Evolutionary conservation across 2,888 invertebrate species (phyloP), one percentile per base, ranked within the genome.

Genomic region (Ochropacha duplaris): DNA sequence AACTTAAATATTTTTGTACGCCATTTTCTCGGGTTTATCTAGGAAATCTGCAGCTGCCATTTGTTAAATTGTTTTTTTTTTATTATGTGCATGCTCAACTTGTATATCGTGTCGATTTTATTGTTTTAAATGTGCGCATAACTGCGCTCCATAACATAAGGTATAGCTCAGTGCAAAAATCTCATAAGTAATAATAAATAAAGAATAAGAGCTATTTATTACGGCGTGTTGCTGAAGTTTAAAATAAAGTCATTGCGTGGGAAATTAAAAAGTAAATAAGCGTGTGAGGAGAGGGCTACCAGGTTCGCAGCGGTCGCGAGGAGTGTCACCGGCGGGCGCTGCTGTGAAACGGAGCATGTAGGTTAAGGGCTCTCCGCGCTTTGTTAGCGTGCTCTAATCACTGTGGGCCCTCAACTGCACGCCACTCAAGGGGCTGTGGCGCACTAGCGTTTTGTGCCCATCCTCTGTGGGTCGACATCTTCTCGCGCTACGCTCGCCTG

Each of bases 331-430:
- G 78, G 79, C 76, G 80, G 78, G 79, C 76, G 80, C 74, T 79
- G 84, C 84, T 85, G 87, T 86, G 91, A 88, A 90, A 88, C 91
- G 88, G 88, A 90, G 90, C 89, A 92, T 92, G 84, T 92, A 88
- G 92, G 92, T 92, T 91, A 91, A 92, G 92, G 66, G 88, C 81
- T 74, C 92, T 92, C 64, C 59, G 80, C 84, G 85, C 91, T 92
- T 92, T 92, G 92, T 92, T 92, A 92, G 92, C 88, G 88, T 84
- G 90, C 91, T 87, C 90, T 92, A 92, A 92, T 92, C 92, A 92
- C 90, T 88, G 86, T 83, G 87, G 83, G 84, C 79, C 79, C 91
- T 91, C 82, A 74, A 86, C 86, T 79, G 72, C 86, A 85, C 86
- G 85, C 85, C 84, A 83, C 78, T 86, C 72, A 72, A 90, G 90